A percentile compares a stretch with the other conserved stretches of the same genome.
phyloP scores from a whole-genome alignment of 2,113 vertebrate genomes.

The Copsychus sechellarum region DNA sequence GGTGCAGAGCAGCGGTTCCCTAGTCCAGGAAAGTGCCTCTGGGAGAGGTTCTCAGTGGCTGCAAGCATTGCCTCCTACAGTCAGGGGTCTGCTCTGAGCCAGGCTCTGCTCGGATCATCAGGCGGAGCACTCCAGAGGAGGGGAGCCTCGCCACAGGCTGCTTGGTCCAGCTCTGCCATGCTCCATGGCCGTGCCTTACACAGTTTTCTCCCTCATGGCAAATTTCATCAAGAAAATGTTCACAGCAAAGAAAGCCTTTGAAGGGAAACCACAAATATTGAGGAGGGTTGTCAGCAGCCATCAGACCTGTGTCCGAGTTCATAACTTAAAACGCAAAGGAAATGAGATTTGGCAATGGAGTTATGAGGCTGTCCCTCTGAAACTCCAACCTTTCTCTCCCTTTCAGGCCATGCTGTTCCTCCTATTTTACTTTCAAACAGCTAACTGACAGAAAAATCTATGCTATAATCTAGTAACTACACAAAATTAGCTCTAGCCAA shows the following conservation, averaged over 20 bases:
- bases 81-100: not conserved
- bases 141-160: fast-evolving
- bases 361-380: not conserved
- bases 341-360: not conserved
- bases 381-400: not conserved
- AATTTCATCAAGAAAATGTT: not conserved
- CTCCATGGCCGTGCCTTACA: fast-evolving
- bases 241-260: not conserved
- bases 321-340: not conserved
- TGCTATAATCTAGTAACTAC: not conserved
- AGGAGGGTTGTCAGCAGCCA: not conserved
- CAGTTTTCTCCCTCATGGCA: not conserved
- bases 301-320: not conserved
- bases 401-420: not conserved
- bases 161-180: not conserved
- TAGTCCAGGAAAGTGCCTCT: not conserved
- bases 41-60: not conserved
- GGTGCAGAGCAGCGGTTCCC: not conserved
- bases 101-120: not conserved
- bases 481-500: not conserved
- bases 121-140: not conserved
- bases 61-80: not conserved
- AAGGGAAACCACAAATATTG: not conserved
- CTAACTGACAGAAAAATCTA: not conserved
- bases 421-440: not conserved